Percentiles rank a stretch among this genome's conserved stretches.
These are phyloP conservation scores for Oreortyx pictus DNA, from an alignment of 2,797 vertebrate genomes.

Conservation along the genomic window DNA sequence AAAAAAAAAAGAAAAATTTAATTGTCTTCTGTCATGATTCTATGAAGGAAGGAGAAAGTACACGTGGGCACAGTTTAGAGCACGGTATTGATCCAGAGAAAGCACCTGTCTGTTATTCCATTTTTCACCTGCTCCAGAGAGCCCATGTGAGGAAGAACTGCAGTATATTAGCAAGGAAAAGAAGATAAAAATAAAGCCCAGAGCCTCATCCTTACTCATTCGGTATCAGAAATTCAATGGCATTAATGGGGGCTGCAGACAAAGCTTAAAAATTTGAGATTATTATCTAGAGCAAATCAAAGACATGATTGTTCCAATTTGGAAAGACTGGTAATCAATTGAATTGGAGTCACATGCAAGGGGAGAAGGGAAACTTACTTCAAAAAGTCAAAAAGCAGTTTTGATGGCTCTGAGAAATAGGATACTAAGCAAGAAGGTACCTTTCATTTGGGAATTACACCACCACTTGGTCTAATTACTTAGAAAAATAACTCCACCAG, in stretches of 20 bases:
- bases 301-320: not conserved
- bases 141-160: not conserved
- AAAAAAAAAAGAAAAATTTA: not conserved
- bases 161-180: not conserved
- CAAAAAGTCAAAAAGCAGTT: not conserved
- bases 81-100: not conserved
- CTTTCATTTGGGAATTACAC: slow-evolving; percentile 67
- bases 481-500: slow-evolving; percentile 74
- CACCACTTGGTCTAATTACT: slow-evolving; percentile 75
- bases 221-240: not conserved
- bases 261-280: not conserved
- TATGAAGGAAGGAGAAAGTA: not conserved
- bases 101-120: not conserved
- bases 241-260: not conserved
- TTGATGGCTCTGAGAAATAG: slow-evolving; percentile 67
- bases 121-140: not conserved
- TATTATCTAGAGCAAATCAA: slow-evolving; percentile 14
- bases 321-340: slow-evolving; percentile 37
- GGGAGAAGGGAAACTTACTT: slow-evolving; percentile 18
- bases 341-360: slow-evolving; percentile 3
- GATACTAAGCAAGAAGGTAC: slow-evolving; percentile 34
- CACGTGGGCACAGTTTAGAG: not conserved
- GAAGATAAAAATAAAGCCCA: not conserved
- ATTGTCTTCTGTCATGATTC: not conserved
- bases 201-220: not conserved